These are phyloP conservation scores for Agrochola litura DNA, from an alignment of 2,888 invertebrate genomes.

Conservation along the genomic window DNA sequence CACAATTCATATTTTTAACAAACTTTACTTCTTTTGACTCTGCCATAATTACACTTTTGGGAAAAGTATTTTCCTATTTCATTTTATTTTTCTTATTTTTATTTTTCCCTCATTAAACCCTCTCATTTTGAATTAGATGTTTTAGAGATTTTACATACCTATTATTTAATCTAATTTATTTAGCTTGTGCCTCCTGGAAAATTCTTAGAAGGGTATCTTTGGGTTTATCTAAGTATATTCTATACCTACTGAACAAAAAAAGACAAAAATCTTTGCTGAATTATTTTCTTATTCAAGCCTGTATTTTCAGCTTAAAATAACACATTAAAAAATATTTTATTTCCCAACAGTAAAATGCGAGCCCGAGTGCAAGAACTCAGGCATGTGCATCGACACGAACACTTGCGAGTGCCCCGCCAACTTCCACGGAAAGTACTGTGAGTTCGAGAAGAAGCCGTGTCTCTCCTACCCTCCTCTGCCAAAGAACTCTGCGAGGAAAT, in stretches of 20 bases:
- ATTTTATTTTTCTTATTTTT: too few relatives aligned
- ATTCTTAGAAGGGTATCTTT: not conserved
- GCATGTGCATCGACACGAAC: slow-evolving; percentile 94
- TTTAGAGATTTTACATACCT: not conserved
- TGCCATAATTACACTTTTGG: not conserved
- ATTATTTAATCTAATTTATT: not conserved
- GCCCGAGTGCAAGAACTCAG: slow-evolving; percentile 94
- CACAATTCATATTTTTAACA: not conserved
- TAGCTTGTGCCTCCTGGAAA: not conserved
- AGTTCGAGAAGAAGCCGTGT: slow-evolving; percentile 94
- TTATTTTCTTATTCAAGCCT: not conserved
- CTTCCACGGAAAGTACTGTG: slow-evolving; percentile 93
- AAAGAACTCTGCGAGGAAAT: slow-evolving; percentile 91
- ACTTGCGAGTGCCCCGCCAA: slow-evolving; percentile 94
- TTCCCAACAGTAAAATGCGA: slow-evolving; percentile 92
- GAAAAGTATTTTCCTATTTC: not conserved
- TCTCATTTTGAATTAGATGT: not conserved
- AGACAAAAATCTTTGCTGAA: not conserved
- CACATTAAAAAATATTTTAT: not conserved
- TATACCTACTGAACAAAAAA: not conserved
- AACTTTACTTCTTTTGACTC: not conserved
- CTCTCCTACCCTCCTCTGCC: slow-evolving; percentile 92
- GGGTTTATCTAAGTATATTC: not conserved
- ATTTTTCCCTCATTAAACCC: too few relatives aligned
- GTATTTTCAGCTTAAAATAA: not conserved